Evolutionary conservation across 2,888 invertebrate genomes (phyloP), one percentile per base, ranked within the genome.

Genomic region (Melitaea athalia): DNA sequence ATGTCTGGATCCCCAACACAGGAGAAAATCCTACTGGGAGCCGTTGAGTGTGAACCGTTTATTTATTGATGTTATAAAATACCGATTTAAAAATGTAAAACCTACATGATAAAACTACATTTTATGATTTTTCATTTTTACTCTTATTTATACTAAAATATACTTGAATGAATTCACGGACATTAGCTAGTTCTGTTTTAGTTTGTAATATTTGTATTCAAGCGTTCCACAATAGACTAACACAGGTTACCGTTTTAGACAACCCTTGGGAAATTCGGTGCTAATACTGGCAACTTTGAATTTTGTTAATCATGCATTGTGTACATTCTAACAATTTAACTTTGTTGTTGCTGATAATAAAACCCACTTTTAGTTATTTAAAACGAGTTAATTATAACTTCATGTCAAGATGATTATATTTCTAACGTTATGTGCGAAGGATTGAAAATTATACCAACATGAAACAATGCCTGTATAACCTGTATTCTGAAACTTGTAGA

Each of bases 181-280:
- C 2, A 5, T 7, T 38, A 38, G 38, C 38, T 38, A 38, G 38
- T 24, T 24, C 24, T 24, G 24, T 24, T 24, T 24, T 24, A 24
- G 24, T 63, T 5, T 15, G 53, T 64, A 42, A 61, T 64, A 61
- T 61, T 64, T 57, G 61, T 62, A 42, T 53, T 63, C 52, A 55
- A 55, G 57, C 42, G 57, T 11, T 59, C 64, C 38, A 59, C 38
- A 64, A 59, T 64, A 64, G 42, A 57, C 33, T 64, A 64, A 59
- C 59, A 38, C 64, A 59, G 59, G 57, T 57, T 59, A 60, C 53
- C 49, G 55, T 43, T 67, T 64, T 66, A 63, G 60, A 42, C 14
- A 45, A 31, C 69, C 61, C 69, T 33, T 38, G 69, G 69, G 69
- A 70, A 70, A 70, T 70, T 70, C 63, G 24, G 31, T 47, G 45